A percentile compares a stretch with the other conserved stretches of the same genome.
Evolutionary conservation across 64 coral and sea anemone genomes (phyloP).

Genomic region (Montipora efflorescens): DNA sequence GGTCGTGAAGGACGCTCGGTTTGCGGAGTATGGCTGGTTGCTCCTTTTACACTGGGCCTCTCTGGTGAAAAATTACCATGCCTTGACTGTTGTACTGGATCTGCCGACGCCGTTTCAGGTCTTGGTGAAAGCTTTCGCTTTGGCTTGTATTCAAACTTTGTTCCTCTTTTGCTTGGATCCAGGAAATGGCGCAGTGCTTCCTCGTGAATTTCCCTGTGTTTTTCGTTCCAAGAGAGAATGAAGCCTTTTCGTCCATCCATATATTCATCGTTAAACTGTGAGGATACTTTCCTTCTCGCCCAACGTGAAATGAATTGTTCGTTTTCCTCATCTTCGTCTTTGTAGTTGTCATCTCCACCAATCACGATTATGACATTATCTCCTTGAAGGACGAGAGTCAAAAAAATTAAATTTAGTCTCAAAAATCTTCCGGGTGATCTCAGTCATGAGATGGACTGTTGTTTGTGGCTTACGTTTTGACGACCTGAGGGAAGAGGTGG

Average conservation of each 20-base stretch:
- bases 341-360: conserved; percentile 84
- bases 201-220: conserved; percentile 75
- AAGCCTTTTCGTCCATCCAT: conserved; percentile 70
- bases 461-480: too few relatives aligned
- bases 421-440: too few relatives aligned
- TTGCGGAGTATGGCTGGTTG: too few relatives aligned
- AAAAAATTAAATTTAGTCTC: too few relatives aligned
- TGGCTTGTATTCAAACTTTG: conserved; percentile 38
- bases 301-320: conserved; percentile 42
- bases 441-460: too few relatives aligned
- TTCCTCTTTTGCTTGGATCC: conserved; percentile 8
- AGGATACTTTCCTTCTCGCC: conserved; percentile 53
- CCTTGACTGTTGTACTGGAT: too few relatives aligned
- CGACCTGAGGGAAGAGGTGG: too few relatives aligned
- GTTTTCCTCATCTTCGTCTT: conserved; percentile 47
- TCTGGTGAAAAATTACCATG: too few relatives aligned
- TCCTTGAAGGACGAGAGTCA: not conserved
- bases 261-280: conserved; percentile 54
- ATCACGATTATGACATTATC: conserved; percentile 77
- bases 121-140: too few relatives aligned
- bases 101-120: too few relatives aligned
- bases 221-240: conserved; percentile 78
- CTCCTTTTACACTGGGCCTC: too few relatives aligned
- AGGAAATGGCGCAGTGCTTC: conserved; percentile 64
- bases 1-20: too few relatives aligned